Evolutionary conservation across 2,888 invertebrate species (phyloP).

Genomic region (Heliconius hortense): DNA sequence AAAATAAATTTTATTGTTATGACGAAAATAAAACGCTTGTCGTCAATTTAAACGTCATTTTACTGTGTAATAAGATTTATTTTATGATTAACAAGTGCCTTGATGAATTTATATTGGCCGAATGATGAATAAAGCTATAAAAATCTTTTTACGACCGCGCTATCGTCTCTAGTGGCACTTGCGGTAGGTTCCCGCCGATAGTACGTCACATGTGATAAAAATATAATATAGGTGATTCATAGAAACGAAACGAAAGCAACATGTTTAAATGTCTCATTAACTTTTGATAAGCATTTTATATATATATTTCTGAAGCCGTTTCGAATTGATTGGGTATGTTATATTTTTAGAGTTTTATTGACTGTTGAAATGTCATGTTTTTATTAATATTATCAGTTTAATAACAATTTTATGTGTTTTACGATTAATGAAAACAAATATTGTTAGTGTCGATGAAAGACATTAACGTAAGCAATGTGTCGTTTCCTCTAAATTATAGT

Average conservation of each 20-base stretch:
- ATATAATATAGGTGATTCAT: constrained; percentile 42
- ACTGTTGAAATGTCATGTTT: constrained; percentile 14
- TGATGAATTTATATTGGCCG: constrained; percentile 78
- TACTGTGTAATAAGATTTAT: constrained; percentile 81
- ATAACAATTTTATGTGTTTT: constrained; percentile 4
- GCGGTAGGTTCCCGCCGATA: constrained; percentile 56
- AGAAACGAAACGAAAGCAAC: constrained; percentile 23
- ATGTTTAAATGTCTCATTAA: constrained; percentile 34
- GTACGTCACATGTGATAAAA: constrained; percentile 50
- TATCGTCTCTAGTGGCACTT: constrained; percentile 76
- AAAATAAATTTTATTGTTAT: constrained; percentile 83
- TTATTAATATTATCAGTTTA: constrained; percentile 15
- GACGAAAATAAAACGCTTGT: constrained; percentile 82
- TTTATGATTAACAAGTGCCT: constrained; percentile 82
- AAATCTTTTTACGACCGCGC: constrained; percentile 72
- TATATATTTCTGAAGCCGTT: constrained; percentile 20
- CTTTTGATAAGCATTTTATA: constrained; percentile 35
- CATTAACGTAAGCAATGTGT: background rate
- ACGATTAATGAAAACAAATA: background rate
- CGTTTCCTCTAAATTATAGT: constrained; percentile 11
- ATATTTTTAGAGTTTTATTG: constrained; percentile 34
- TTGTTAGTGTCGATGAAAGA: background rate
- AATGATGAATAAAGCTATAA: constrained; percentile 81
- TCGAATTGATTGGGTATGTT: constrained; percentile 23
- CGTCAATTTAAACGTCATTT: constrained; percentile 82